phyloP scores from a whole-genome alignment of 2,888 invertebrate genomes.

The Brenthis hecate region DNA sequence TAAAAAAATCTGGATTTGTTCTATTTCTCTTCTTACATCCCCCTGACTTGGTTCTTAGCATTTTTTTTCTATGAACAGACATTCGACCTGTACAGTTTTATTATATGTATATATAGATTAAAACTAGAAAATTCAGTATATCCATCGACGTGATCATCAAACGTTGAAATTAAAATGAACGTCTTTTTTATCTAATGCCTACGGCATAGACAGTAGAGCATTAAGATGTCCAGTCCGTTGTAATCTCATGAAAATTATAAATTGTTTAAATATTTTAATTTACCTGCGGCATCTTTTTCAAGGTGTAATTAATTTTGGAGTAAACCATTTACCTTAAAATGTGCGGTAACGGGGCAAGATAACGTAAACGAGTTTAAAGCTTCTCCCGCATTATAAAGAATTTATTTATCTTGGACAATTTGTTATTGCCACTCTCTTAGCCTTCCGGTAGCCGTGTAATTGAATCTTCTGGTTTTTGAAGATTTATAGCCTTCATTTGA shows the following conservation, averaged over 20 bases:
- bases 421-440: conserved; percentile 77
- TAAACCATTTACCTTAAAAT: conserved; percentile 54
- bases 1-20: no score
- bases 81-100: no score
- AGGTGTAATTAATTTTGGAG: conserved; percentile 33
- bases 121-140: no score
- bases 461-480: conserved; percentile 79
- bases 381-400: conserved; percentile 71
- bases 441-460: conserved; percentile 79
- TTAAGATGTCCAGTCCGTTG: conserved; percentile 9
- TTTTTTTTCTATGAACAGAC: no score
- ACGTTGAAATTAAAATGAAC: conserved; percentile 4
- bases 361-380: conserved; percentile 59
- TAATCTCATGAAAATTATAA: conserved; percentile 11
- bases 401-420: conserved; percentile 80
- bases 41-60: no score
- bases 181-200: conserved; percentile 8
- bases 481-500: conserved; percentile 69
- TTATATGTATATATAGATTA: no score
- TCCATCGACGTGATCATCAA: background rate
- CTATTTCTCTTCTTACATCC: no score
- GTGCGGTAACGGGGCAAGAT: conserved; percentile 26
- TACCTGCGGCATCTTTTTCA: conserved; percentile 15
- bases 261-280: conserved; percentile 24
- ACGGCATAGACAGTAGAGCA: conserved; percentile 2